Evolutionary conservation across 2,113 vertebrate genomes (phyloP).

Genomic region (Pseudolaguvia tuberculata): DNA sequence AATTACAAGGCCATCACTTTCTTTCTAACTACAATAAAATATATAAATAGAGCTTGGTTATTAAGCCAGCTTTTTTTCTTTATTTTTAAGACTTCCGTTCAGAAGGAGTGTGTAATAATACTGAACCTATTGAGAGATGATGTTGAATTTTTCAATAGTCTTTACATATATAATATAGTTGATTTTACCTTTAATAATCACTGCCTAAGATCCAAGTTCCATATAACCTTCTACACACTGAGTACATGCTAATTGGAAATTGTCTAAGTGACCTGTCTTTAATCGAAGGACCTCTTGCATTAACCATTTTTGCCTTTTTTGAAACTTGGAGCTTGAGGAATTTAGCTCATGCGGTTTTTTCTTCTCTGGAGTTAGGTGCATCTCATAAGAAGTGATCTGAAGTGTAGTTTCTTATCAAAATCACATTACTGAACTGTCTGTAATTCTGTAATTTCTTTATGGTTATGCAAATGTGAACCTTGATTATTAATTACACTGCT

Average conservation of each 20-base stretch:
- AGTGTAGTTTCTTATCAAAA: neutral
- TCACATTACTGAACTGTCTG: neutral
- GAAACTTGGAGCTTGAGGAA: conserved; percentile 50
- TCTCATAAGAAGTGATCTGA: neutral
- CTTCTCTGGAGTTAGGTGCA: neutral
- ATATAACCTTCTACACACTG: conserved; percentile 51
- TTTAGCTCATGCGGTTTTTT: conserved; percentile 39
- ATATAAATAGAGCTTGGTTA: conserved; percentile 29
- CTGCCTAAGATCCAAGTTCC: conserved; percentile 57
- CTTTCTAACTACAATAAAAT: conserved; percentile 32
- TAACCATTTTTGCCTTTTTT: conserved; percentile 54
- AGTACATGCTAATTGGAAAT: conserved; percentile 51
- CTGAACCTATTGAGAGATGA: neutral
- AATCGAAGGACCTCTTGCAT: conserved; percentile 67
- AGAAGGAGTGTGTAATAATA: neutral
- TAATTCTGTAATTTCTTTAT: neutral
- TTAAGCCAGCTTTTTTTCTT: conserved; percentile 3
- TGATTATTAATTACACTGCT: neutral
- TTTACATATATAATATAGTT: too few relatives aligned
- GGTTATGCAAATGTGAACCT: neutral
- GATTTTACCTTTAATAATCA: conserved; percentile 38
- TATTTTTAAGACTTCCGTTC: neutral
- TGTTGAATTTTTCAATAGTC: neutral
- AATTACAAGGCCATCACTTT: conserved; percentile 8
- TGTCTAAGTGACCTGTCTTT: conserved; percentile 56